Evolutionary conservation across 2,888 invertebrate species (phyloP).

Genomic region (Acanthosepion esculentum): DNA sequence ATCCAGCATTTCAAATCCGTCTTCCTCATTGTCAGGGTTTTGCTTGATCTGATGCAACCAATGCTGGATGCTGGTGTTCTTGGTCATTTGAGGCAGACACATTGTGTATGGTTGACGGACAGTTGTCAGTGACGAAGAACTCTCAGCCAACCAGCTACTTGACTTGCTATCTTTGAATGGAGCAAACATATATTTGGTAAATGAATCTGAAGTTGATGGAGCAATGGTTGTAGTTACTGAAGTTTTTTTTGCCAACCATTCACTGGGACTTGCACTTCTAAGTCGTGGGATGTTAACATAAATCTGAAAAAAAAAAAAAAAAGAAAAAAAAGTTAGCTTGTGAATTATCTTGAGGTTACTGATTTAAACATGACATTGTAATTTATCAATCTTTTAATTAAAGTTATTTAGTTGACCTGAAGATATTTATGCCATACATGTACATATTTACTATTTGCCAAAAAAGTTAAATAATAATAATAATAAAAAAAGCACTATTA

Average conservation of each 20-base stretch:
- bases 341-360: too few relatives aligned
- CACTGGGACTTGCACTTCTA: slow-evolving; percentile 59
- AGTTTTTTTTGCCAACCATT: slow-evolving; percentile 64
- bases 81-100: slow-evolving; percentile 52
- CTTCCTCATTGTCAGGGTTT: slow-evolving; percentile 64
- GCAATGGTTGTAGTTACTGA: slow-evolving; percentile 51
- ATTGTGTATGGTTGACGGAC: not conserved
- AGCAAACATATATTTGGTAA: slow-evolving; percentile 57
- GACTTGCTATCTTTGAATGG: slow-evolving; percentile 46
- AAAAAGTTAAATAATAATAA: too few relatives aligned
- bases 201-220: slow-evolving; percentile 54
- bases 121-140: slow-evolving; percentile 8
- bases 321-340: too few relatives aligned
- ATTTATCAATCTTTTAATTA: too few relatives aligned
- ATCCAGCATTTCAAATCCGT: slow-evolving; percentile 69
- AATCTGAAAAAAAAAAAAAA: slow-evolving; percentile 58
- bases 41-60: slow-evolving; percentile 72
- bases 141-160: slow-evolving; percentile 48
- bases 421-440: too few relatives aligned
- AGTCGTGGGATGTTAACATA: slow-evolving; percentile 67
- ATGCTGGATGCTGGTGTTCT: slow-evolving; percentile 66
- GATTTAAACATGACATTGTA: too few relatives aligned
- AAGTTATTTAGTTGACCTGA: too few relatives aligned
- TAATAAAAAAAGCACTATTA: too few relatives aligned
- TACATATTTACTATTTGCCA: too few relatives aligned